Conservation (phyloP, 2,888 invertebrate genomes). For the Agrotis segetum region DNA sequence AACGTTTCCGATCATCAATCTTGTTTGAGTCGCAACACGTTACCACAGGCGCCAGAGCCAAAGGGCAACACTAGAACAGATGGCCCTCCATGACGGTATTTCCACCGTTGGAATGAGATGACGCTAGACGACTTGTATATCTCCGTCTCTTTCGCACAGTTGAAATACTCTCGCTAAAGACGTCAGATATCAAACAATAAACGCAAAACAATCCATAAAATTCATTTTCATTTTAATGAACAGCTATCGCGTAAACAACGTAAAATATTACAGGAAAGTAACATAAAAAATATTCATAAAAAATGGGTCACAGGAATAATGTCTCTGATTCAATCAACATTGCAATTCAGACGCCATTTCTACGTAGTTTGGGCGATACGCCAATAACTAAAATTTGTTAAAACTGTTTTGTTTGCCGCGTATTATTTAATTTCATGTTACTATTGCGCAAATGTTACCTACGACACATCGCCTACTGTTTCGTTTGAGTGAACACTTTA, state of each 20-base stretch:
- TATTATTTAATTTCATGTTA: constrained; percentile 67
- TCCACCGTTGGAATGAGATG: too few relatives aligned
- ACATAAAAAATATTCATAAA: constrained; percentile 59
- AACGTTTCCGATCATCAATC: constrained; percentile 53
- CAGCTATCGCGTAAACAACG: constrained; percentile 61
- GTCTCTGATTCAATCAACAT: constrained; percentile 64
- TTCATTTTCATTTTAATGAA: constrained; percentile 56
- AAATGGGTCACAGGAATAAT: constrained; percentile 68
- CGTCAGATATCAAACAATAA: constrained; percentile 52
- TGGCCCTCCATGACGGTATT: too few relatives aligned
- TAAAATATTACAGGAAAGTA: constrained; percentile 65
- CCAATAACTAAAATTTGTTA: constrained; percentile 60
- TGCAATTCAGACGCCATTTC: constrained; percentile 64
- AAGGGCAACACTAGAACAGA: constrained; percentile 25
- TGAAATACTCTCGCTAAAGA: too few relatives aligned
- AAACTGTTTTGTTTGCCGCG: constrained; percentile 57
- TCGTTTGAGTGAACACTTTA: constrained; percentile 54
- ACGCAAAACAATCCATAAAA: constrained; percentile 58
- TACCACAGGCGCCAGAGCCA: constrained; percentile 44
- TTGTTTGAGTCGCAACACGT: constrained; percentile 33
- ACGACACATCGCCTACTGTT: constrained; percentile 57
- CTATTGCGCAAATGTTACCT: constrained; percentile 61
- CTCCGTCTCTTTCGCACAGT: too few relatives aligned
- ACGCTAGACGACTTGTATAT: too few relatives aligned
- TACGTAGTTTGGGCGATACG: constrained; percentile 59